Conservation (phyloP, 2,113 vertebrate genomes). For the Tyrannus savana region DNA sequence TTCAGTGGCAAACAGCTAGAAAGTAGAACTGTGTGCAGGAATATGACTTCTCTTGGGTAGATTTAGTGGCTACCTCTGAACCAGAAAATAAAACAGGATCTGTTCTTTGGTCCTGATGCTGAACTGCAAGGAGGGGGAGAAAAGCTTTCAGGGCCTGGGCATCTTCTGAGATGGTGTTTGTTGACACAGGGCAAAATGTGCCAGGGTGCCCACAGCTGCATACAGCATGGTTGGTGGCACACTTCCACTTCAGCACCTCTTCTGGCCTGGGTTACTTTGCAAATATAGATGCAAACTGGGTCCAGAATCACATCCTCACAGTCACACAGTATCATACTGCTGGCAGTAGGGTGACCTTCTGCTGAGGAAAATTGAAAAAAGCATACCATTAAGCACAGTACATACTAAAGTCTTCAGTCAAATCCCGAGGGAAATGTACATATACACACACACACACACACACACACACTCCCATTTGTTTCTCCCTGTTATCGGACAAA, state of each 20-base stretch:
- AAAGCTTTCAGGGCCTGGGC: background rate
- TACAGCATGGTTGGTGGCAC: background rate
- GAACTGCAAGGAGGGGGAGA: background rate
- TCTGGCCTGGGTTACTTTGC: background rate
- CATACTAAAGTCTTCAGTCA: background rate
- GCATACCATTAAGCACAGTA: background rate
- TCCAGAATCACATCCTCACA: rapidly evolving
- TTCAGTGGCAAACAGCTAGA: background rate
- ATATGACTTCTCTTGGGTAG: background rate
- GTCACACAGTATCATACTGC: background rate
- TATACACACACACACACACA: too few species aligned
- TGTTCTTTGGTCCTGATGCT: background rate
- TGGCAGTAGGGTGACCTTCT: background rate
- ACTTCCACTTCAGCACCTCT: background rate
- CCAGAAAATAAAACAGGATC: background rate
- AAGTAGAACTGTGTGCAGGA: background rate
- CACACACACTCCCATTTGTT: background rate
- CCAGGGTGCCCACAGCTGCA: background rate
- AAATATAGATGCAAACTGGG: background rate
- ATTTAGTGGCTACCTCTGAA: background rate
- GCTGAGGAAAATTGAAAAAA: background rate
- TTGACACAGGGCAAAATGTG: background rate
- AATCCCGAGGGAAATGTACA: background rate
- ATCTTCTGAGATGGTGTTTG: background rate
- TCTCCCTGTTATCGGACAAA: background rate